Conservation (phyloP, 2,113 vertebrate genomes). For the Neotragus pygmaeus region DNA sequence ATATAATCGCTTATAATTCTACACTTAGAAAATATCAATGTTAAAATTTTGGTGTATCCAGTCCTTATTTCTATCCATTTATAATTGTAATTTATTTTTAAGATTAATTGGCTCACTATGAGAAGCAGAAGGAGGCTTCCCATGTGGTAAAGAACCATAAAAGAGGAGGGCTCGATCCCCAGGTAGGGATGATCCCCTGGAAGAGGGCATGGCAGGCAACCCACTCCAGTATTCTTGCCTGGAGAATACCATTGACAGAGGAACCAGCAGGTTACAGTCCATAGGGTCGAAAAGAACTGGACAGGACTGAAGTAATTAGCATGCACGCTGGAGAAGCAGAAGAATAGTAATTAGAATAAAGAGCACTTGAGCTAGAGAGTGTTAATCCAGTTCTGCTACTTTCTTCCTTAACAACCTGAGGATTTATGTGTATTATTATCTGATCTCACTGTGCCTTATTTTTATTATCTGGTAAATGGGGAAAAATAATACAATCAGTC, state of each 20-base stretch:
- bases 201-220: neutral
- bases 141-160: neutral
- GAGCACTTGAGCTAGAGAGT: neutral
- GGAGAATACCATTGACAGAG: neutral
- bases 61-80: neutral
- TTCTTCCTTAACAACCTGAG: neutral
- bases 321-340: neutral
- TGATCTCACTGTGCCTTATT: neutral
- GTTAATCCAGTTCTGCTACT: neutral
- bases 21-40: neutral
- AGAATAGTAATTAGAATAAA: neutral
- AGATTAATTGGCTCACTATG: neutral
- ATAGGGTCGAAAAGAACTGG: neutral
- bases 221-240: neutral
- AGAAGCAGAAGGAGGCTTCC: neutral
- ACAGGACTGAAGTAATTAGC: neutral
- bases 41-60: neutral
- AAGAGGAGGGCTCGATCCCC: neutral
- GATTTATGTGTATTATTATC: neutral
- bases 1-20: neutral
- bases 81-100: neutral
- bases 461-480: neutral
- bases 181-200: accelerated
- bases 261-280: neutral
- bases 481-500: neutral